These are phyloP conservation scores for Probosciger aterrimus DNA, from an alignment of 2,113 vertebrate species.

Conservation along the genomic window DNA sequence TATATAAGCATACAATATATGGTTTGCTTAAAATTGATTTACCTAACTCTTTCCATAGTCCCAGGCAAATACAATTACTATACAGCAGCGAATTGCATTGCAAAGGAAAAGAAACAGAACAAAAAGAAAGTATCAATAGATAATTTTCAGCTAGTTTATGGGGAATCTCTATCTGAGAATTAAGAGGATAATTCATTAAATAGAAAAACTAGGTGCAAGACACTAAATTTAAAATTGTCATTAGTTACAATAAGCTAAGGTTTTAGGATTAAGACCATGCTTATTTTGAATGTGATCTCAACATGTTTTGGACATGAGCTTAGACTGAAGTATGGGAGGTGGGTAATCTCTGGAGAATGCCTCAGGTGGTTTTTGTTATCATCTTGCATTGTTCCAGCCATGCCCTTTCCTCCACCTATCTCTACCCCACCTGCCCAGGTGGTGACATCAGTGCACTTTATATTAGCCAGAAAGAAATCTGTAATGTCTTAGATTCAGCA, in stretches of 20 bases:
- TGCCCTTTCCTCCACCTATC: not conserved
- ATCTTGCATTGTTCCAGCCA: not conserved
- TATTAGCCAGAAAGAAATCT: not conserved
- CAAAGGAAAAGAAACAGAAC: not conserved
- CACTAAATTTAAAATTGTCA: not conserved
- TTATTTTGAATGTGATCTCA: not conserved
- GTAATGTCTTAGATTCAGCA: not conserved
- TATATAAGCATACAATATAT: conserved; percentile 52
- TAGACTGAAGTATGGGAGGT: not conserved
- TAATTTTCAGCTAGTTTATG: not conserved
- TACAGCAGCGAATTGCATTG: not conserved
- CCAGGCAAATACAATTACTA: not conserved
- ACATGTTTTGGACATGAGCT: not conserved
- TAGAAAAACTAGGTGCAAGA: not conserved
- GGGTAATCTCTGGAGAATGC: not conserved
- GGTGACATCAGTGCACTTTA: not conserved
- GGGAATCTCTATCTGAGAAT: not conserved
- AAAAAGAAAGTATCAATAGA: not conserved
- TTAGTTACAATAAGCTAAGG: not conserved
- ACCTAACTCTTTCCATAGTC: conserved; percentile 3
- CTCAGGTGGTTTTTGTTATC: not conserved
- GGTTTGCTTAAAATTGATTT: conserved; percentile 61
- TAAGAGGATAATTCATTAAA: not conserved
- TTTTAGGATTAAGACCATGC: not conserved
- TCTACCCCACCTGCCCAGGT: not conserved